These are phyloP conservation scores for Fulica atra DNA, from an alignment of 2,113 vertebrate genomes.

Conservation along the genomic window DNA sequence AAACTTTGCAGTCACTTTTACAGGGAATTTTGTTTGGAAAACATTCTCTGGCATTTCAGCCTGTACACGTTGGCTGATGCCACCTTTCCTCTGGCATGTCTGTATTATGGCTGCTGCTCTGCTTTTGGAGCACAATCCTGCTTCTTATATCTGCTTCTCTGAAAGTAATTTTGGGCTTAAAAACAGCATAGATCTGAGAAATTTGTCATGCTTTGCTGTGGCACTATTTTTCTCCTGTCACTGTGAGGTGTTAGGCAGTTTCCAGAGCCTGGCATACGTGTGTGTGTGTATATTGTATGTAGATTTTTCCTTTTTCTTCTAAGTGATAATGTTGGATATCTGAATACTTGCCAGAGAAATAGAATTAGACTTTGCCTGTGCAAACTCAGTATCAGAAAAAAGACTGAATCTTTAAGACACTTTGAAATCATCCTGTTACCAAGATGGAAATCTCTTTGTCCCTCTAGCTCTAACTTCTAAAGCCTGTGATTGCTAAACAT, in stretches of 20 bases:
- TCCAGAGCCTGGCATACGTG: not conserved
- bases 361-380: not conserved
- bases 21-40: not conserved
- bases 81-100: not conserved
- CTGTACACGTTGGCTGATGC: not conserved
- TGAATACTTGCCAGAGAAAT: not conserved
- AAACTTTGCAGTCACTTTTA: not conserved
- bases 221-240: not conserved
- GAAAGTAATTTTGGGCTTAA: not conserved
- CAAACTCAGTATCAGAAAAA: not conserved
- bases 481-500: not conserved
- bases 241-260: not conserved
- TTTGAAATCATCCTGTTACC: not conserved
- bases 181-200: not conserved
- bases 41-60: not conserved
- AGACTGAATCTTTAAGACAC: not conserved
- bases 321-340: not conserved
- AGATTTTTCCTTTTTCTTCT: not conserved
- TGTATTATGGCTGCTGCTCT: not conserved
- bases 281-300: not conserved
- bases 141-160: not conserved
- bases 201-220: not conserved
- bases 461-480: not conserved
- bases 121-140: not conserved
- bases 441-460: not conserved